Conservation (phyloP, 2,113 vertebrate species). For the Pygoscelis antarcticus region DNA sequence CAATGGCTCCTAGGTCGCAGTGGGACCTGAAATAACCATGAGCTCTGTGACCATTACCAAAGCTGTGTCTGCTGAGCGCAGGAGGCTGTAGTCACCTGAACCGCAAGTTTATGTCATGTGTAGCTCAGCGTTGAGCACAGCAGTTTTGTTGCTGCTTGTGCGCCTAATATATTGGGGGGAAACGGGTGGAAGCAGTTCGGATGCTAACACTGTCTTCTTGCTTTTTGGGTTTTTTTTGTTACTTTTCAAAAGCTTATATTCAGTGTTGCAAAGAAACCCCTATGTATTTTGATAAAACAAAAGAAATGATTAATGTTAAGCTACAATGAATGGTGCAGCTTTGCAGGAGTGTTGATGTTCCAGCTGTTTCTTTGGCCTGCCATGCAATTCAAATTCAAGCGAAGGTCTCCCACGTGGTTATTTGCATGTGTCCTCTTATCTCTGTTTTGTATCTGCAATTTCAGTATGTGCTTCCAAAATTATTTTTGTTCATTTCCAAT, state of each 20-base stretch:
- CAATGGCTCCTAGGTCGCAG: not conserved
- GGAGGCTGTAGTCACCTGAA: not conserved
- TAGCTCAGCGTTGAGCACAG: not conserved
- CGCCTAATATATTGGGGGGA: not conserved
- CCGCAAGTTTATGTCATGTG: rapidly evolving
- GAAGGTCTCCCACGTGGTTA: not conserved
- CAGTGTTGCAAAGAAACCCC: not conserved
- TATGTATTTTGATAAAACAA: not conserved
- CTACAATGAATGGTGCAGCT: not conserved
- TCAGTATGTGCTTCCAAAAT: slow-evolving; percentile 29
- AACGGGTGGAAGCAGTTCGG: not conserved
- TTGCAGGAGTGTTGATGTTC: not conserved
- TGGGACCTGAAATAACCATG: not conserved
- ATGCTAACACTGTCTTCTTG: not conserved
- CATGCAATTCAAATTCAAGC: not conserved
- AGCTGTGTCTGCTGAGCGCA: not conserved
- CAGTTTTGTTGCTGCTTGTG: not conserved
- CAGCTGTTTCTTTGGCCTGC: not conserved
- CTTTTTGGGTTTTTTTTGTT: not conserved
- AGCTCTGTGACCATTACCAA: not conserved
- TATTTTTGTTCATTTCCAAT: slow-evolving; percentile 51
- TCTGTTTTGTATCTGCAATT: slow-evolving; percentile 36
- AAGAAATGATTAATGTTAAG: not conserved
- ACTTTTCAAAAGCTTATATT: not conserved
- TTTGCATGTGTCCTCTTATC: slow-evolving; percentile 35